phyloP scores from a whole-genome alignment of 2,888 invertebrate species.

The Agrilus biguttatus region DNA sequence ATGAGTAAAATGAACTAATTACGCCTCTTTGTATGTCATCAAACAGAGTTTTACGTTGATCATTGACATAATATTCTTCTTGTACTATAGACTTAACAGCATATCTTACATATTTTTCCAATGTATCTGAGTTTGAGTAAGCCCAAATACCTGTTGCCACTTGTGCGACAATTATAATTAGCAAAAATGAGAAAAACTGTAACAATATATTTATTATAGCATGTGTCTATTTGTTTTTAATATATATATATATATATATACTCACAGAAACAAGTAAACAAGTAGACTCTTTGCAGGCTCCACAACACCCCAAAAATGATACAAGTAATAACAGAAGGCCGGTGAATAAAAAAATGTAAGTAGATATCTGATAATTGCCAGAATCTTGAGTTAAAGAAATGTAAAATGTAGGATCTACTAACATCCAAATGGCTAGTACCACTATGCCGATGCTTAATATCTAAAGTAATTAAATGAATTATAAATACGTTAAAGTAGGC shows the following conservation, averaged over 20 bases:
- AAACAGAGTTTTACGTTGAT: slow-evolving; percentile 42
- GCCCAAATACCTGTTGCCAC: slow-evolving; percentile 67
- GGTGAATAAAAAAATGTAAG: slow-evolving; percentile 56
- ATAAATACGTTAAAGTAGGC: not conserved
- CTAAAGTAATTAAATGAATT: slow-evolving; percentile 32
- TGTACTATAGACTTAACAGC: slow-evolving; percentile 49
- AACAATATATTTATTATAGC: slow-evolving; percentile 17
- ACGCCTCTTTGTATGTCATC: slow-evolving; percentile 53
- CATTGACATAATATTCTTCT: slow-evolving; percentile 42
- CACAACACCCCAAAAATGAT: slow-evolving; percentile 72
- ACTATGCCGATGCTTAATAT: slow-evolving; percentile 55
- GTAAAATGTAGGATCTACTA: slow-evolving; percentile 59
- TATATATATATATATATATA: slow-evolving; percentile 12
- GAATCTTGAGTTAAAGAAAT: slow-evolving; percentile 52
- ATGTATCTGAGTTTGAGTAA: slow-evolving; percentile 51
- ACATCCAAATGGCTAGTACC: slow-evolving; percentile 60
- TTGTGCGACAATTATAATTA: slow-evolving; percentile 65
- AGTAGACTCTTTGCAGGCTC: slow-evolving; percentile 63
- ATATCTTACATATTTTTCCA: slow-evolving; percentile 47
- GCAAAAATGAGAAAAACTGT: slow-evolving; percentile 63
- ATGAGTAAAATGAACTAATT: slow-evolving; percentile 13
- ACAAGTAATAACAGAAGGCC: slow-evolving; percentile 60
- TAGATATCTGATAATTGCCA: slow-evolving; percentile 48
- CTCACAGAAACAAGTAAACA: slow-evolving; percentile 63
- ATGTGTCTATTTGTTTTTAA: slow-evolving; percentile 1